A percentile compares a stretch with the other conserved stretches of the same genome.
Conservation (phyloP, 2,113 vertebrate genomes). For the Charadrius vociferus region DNA sequence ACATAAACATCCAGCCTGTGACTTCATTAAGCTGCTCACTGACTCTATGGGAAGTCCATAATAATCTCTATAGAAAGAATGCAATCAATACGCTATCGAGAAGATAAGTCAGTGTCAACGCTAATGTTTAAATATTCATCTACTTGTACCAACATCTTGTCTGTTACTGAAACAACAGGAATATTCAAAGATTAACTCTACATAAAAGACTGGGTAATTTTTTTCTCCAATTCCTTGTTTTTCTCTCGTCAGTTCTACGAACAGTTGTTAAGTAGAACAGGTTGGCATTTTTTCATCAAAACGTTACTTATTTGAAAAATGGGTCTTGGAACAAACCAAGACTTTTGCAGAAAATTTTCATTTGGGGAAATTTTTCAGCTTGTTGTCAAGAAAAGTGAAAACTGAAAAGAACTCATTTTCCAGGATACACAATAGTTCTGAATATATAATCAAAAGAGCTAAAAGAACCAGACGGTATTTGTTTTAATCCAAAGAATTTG, state of each 20-base stretch:
- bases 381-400: conserved; percentile 70
- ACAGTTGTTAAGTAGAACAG: conserved; percentile 71
- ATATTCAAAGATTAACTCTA: conserved; percentile 71
- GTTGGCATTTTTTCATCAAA: conserved; percentile 73
- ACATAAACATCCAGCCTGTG: conserved; percentile 1
- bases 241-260: conserved; percentile 60
- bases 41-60: conserved; percentile 31
- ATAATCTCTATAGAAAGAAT: conserved; percentile 56
- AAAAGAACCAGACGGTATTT: conserved; percentile 69
- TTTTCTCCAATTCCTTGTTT: conserved; percentile 64
- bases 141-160: conserved; percentile 59
- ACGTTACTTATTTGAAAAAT: conserved; percentile 71
- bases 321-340: conserved; percentile 70
- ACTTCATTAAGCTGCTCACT: conserved; percentile 45
- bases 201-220: conserved; percentile 60
- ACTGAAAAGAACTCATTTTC: conserved; percentile 69
- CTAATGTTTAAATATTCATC: conserved; percentile 69
- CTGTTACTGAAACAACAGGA: conserved; percentile 67
- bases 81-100: conserved; percentile 52
- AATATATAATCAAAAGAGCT: conserved; percentile 72
- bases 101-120: conserved; percentile 67
- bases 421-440: conserved; percentile 71
- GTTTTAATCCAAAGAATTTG: conserved; percentile 71
- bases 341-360: conserved; percentile 70
- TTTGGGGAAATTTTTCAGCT: conserved; percentile 69